Evolutionary conservation across 1,140 invertebrate species (phyloP), one percentile per base, ranked within the genome.

Genomic region (Calliopsis andreniformis): DNA sequence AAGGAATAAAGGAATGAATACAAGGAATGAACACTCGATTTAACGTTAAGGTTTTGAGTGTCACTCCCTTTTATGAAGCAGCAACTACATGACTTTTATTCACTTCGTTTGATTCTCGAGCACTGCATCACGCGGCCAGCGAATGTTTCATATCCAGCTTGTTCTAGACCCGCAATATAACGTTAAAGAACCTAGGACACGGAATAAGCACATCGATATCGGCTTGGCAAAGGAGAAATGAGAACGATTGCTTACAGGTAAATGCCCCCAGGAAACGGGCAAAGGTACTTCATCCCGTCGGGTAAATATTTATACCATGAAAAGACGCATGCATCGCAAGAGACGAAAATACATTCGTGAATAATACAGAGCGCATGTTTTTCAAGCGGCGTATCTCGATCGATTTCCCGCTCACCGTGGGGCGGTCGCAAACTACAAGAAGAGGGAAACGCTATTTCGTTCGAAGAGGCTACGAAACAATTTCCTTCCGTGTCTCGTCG

Each of bases 291-390:
- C 69, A 42, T 53, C 66, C 66, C 16, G 8, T 39, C 49, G 28
- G 32, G 32, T 63, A 72, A 72, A 43, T 72, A 72, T 72, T 63
- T 72, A 42, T 35, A 18, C 14, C 58, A 35, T 10, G 32, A 51
- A 72, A 53, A 63, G 66, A 68, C 66, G 51, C 39, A 39, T 72
- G 45, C 69, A 23, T 7, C n/a, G 28, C 14, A 25, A 28, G 32
- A 25, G 53, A 69, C 45, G 53, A 69, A 69, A 58, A 69, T 56
- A 56, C 53, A 32, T 56, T 56, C 51, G 53, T 56, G 51, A 56
- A 56, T 69, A 63, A 62, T 53, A 42, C 23, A 70, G n/a, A n/a
- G 18, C 5, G n/a, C 6, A 20, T 45, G 42, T 63, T 63, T 63
- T 63, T 63, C 56, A 30, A 23, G 42, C 43, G 8, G 16, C 6